Evolutionary conservation across 2,888 invertebrate species (phyloP).

Genomic region (Hermaeophaga mercurialis): DNA sequence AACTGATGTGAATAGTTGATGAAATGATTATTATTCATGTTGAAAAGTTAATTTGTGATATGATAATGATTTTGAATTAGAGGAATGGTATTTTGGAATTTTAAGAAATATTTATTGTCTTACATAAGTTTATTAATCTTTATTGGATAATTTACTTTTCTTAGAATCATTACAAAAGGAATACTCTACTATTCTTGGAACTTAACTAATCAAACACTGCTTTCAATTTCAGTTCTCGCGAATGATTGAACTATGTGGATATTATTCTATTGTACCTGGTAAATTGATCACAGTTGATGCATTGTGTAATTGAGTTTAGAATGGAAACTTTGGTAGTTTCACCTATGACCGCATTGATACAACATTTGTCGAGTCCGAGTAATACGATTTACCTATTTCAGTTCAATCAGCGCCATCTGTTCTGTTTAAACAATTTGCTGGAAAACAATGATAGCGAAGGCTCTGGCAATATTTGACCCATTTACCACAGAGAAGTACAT

Average conservation of each 20-base stretch:
- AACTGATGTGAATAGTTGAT: conserved; percentile 16
- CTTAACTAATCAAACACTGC: no score
- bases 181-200: no score
- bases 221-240: no score
- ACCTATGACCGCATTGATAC: background rate
- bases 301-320: conserved; percentile 2
- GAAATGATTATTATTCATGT: conserved; percentile 17
- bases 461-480: no score
- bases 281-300: background rate
- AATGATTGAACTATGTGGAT: no score
- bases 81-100: no score
- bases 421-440: background rate
- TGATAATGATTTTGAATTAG: no score
- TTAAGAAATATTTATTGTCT: no score
- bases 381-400: background rate
- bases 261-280: conserved; percentile 2
- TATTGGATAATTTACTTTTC: no score
- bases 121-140: no score
- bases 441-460: background rate
- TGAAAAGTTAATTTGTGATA: conserved; percentile 12
- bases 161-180: no score
- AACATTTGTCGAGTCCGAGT: background rate
- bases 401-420: background rate
- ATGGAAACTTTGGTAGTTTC: background rate
- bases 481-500: no score